These are phyloP conservation scores for Telenomus remus DNA, from an alignment of 1,140 invertebrate genomes.

Conservation along the genomic window DNA sequence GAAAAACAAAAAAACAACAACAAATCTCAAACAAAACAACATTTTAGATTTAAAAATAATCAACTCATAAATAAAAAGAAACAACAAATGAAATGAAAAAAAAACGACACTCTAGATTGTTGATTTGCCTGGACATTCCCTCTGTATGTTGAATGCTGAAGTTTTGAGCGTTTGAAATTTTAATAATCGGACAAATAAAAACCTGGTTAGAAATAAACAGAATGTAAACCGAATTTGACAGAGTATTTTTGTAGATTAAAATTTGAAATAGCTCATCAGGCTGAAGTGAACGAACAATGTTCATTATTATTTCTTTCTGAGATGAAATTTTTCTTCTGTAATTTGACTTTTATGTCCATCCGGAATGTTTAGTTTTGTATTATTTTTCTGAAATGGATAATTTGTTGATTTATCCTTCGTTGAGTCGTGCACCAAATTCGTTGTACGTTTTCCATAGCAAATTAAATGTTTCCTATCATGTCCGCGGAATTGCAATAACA, in stretches of 20 bases:
- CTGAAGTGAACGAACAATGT: too few species aligned
- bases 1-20: slow-evolving; percentile 64
- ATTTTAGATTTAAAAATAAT: slow-evolving; percentile 35
- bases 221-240: too few species aligned
- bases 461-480: slow-evolving; percentile 24
- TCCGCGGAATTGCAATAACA: slow-evolving; percentile 42
- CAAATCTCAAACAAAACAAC: slow-evolving; percentile 62
- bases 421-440: slow-evolving; percentile 17
- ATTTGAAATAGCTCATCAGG: too few species aligned
- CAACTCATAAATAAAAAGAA: background rate
- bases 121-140: slow-evolving; percentile 25
- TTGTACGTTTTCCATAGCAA: slow-evolving; percentile 18
- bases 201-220: too few species aligned
- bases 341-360: too few species aligned
- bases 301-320: too few species aligned
- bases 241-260: too few species aligned
- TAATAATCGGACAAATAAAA: too few species aligned
- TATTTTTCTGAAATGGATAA: too few species aligned
- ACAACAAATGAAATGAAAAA: slow-evolving; percentile 35
- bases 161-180: too few species aligned
- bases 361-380: too few species aligned
- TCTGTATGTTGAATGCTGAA: background rate
- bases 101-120: slow-evolving; percentile 21
- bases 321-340: too few species aligned
- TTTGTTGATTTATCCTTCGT: slow-evolving; percentile 11